phyloP scores from a whole-genome alignment of 2,888 invertebrate species.

The Thyatira batis region DNA sequence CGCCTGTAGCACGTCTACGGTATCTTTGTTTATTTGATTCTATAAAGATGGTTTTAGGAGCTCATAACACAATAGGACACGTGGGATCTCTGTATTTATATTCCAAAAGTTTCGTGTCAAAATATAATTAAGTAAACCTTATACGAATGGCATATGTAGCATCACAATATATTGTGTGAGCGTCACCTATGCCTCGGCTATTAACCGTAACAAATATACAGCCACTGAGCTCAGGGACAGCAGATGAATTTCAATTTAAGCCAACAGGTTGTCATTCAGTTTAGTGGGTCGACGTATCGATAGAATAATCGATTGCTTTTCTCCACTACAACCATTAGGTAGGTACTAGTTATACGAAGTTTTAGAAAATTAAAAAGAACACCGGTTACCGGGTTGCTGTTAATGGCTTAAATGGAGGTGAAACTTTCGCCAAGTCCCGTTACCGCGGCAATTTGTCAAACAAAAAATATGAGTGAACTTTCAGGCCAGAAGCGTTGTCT shows the following conservation, averaged over 20 bases:
- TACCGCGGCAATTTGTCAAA: constrained; percentile 78
- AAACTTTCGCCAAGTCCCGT: constrained; percentile 76
- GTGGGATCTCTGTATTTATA: too few relatives aligned
- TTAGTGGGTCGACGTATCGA: neutral
- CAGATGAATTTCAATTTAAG: neutral
- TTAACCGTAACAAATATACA: neutral
- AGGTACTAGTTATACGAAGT: constrained; percentile 9
- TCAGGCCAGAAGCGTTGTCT: constrained; percentile 66
- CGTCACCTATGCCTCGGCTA: neutral
- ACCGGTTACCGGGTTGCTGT: constrained; percentile 59
- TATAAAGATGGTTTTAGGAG: too few relatives aligned
- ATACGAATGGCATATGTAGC: neutral
- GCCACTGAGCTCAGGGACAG: neutral
- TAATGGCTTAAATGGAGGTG: constrained; percentile 75
- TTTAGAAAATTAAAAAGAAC: constrained; percentile 54
- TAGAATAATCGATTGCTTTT: neutral
- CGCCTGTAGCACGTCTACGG: neutral
- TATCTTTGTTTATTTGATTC: neutral
- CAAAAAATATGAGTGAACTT: constrained; percentile 78
- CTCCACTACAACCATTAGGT: too few relatives aligned
- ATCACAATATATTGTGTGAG: neutral
- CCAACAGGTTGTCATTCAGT: neutral
- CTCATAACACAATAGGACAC: too few relatives aligned
- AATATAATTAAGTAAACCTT: neutral
- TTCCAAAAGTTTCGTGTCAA: too few relatives aligned